Evolutionary conservation across 2,113 vertebrate species (phyloP).

Genomic region (Hippocampus barbouri): DNA sequence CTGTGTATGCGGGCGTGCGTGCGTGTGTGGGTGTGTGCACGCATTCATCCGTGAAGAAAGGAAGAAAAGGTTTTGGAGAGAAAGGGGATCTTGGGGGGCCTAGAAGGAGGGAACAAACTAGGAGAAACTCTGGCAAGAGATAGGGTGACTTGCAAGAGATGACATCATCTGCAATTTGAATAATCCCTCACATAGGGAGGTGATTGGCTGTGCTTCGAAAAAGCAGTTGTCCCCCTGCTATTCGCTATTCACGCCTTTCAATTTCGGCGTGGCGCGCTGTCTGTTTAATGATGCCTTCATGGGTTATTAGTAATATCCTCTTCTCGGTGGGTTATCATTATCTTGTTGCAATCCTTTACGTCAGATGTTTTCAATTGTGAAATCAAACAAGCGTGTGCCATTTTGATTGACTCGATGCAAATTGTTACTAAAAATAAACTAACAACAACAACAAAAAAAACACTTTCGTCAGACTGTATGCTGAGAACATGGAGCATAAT

Average conservation of each 20-base stretch:
- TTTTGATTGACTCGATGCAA: neutral
- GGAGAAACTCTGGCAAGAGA: slow-evolving; percentile 48
- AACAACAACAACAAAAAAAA: too few species aligned
- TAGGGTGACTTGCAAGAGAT: slow-evolving; percentile 66
- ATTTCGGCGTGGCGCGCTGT: slow-evolving; percentile 58
- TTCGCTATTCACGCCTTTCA: slow-evolving; percentile 69
- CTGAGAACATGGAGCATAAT: neutral
- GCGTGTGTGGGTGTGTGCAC: slow-evolving; percentile 42
- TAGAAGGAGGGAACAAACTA: slow-evolving; percentile 48
- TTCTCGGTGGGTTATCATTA: slow-evolving; percentile 7
- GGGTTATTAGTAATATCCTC: slow-evolving; percentile 12
- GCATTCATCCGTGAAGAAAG: slow-evolving; percentile 53
- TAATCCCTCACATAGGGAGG: slow-evolving; percentile 60
- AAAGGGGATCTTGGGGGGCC: slow-evolving; percentile 45
- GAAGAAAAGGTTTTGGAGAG: slow-evolving; percentile 52
- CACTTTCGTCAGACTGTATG: neutral
- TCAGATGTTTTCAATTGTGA: neutral
- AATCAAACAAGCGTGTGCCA: neutral
- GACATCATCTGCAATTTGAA: slow-evolving; percentile 76
- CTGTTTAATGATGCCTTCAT: slow-evolving; percentile 55
- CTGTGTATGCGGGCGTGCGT: slow-evolving; percentile 20
- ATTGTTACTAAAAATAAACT: neutral
- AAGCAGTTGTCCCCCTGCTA: slow-evolving; percentile 54
- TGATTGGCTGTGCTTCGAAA: slow-evolving; percentile 64
- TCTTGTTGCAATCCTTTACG: neutral